Evolutionary conservation across 1,140 invertebrate genomes (phyloP), one percentile per base, ranked within the genome.

Genomic region (Drosophila bocqueti): DNA sequence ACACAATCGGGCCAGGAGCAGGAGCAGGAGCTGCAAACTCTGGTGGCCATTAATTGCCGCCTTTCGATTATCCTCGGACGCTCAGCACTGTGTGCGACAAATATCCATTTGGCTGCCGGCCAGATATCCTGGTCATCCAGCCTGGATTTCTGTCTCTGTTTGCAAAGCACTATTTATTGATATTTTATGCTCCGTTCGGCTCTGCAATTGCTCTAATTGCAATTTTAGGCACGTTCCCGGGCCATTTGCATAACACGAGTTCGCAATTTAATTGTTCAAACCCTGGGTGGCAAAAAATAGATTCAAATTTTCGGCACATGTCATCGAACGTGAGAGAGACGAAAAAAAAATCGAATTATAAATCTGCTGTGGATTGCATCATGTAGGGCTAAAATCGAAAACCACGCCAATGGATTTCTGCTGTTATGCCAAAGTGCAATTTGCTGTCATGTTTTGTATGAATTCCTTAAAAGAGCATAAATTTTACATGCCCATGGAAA

Each of bases 381-480:
- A 50, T 69, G 50, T 57, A 46, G 9, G 62, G 38, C 45, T 34
- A 29, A 47, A 64, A 50, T 43, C 45, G 52, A 58, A 36, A 21
- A 24, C 40, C 38, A 26, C 13, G 24, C 24, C 57, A 69, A 77
- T 77, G 75, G 74, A 77, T 69, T 79, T 60, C 63, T 74, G 57
- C 55, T 76, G 61, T 62, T 66, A 50, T 57, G 76, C 66, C 80
- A 87, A 87, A 87, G 84, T 87, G 83, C 83, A 89, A 74, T 89
- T 87, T 89, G 84, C 75, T 89, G 83, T 89, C 84, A 83, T 80
- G 76, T 87, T 77, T 79, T 73, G 71, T 79, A 75, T 80, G 77
- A 83, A 87, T 71, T 83, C 73, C 81, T 80, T 77, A 81, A 87
- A 77, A 81, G 77, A 57, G 81, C 68, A 87, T 81, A 78, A 65